A percentile compares a stretch with the other conserved stretches of the same genome.
Conservation (phyloP, 2,113 vertebrate genomes). For the Heterotis niloticus region DNA sequence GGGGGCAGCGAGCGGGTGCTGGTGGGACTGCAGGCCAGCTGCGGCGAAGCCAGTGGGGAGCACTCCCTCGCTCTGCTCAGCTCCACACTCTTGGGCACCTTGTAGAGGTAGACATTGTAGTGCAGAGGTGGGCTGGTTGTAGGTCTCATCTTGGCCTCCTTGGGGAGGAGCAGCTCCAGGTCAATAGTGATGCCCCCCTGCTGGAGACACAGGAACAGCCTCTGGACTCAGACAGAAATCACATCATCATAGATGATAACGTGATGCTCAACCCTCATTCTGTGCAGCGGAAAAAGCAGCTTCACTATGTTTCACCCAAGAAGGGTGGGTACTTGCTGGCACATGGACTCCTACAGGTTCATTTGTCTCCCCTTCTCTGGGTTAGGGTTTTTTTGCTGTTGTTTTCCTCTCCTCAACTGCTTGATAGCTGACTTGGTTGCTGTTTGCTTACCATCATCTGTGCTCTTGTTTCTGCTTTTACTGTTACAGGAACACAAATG, state of each 20-base stretch:
- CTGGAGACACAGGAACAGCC: slow-evolving; percentile 27
- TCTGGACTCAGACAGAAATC: neutral
- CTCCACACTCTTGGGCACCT: slow-evolving; percentile 47
- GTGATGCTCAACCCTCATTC: neutral
- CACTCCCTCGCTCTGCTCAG: slow-evolving; percentile 44
- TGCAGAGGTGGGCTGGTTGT: slow-evolving; percentile 54
- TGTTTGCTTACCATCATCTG: no score
- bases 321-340: no score
- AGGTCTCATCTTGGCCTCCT: slow-evolving; percentile 58
- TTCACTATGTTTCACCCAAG: no score
- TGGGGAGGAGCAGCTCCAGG: slow-evolving; percentile 67
- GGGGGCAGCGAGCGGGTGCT: slow-evolving; percentile 62
- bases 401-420: no score
- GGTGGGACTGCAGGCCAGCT: slow-evolving; percentile 52
- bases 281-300: no score
- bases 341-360: no score
- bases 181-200: slow-evolving; percentile 69
- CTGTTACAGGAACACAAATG: no score
- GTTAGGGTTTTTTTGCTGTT: no score
- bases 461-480: no score
- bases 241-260: neutral
- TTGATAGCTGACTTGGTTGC: no score
- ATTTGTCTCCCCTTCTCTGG: no score
- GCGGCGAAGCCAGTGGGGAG: slow-evolving; percentile 49
- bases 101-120: slow-evolving; percentile 69